Evolutionary conservation across 2,797 vertebrate species (phyloP).

Genomic region (Acanthopagrus latus): DNA sequence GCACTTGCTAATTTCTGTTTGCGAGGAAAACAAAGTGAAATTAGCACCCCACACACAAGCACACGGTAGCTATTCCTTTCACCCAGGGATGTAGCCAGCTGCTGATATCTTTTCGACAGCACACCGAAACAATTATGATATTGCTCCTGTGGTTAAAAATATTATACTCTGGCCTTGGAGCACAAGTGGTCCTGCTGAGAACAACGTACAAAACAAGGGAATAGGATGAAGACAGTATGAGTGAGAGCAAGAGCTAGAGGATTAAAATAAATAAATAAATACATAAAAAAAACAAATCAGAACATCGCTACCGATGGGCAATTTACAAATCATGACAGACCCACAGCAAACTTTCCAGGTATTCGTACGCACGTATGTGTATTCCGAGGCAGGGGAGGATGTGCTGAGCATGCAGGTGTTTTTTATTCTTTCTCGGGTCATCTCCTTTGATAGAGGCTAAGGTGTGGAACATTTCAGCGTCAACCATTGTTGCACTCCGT

Average conservation of each 20-base stretch:
- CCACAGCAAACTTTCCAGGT: conserved; percentile 26
- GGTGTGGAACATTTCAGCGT: conserved; percentile 28
- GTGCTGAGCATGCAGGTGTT: not conserved
- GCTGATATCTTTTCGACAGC: conserved; percentile 17
- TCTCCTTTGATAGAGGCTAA: conserved; percentile 45
- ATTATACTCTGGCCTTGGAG: conserved; percentile 17
- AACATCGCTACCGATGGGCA: conserved; percentile 38
- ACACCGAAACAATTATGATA: conserved; percentile 16
- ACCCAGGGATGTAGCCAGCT: conserved; percentile 12
- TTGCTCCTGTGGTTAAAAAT: conserved; percentile 42
- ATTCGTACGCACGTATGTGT: conserved; percentile 7
- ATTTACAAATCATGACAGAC: conserved; percentile 66
- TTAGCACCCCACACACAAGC: conserved; percentile 4
- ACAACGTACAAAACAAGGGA: conserved; percentile 16
- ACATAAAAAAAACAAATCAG: conserved; percentile 58
- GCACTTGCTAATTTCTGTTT: conserved; percentile 17
- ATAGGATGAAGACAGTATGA: conserved; percentile 1
- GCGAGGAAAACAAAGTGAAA: conserved; percentile 5
- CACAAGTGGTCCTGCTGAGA: conserved; percentile 34
- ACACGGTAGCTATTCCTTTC: conserved; percentile 5
- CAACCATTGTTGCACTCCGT: conserved; percentile 36
- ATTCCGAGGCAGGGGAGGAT: not conserved
- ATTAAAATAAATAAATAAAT: not conserved
- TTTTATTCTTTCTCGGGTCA: conserved; percentile 24
- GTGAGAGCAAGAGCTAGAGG: conserved; percentile 15